Evolutionary conservation across 2,888 invertebrate genomes (phyloP), one percentile per base, ranked within the genome.

Genomic region (Chironomus tentans): DNA sequence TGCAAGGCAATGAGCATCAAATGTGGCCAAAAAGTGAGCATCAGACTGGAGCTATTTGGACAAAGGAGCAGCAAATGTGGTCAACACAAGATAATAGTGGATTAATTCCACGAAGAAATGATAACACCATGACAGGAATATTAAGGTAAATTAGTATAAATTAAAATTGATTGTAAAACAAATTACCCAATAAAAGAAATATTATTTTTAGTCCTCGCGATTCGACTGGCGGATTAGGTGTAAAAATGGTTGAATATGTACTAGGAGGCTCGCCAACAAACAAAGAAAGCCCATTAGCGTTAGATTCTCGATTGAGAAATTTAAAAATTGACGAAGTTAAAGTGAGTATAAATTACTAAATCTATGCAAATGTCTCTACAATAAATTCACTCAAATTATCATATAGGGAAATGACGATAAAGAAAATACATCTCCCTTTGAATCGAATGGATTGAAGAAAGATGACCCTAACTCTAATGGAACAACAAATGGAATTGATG

Each of bases 211-310:
- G 93, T 69, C 94, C 95, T 68, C 88, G 94, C 78, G 94, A 96
- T 83, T 94, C 96, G 79, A 94, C 94, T 78, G 89, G 91, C 78
- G 95, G 95, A 68, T 89, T 97, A 79, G 96, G 95, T 79, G 95
- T 97, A 79, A 97, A 97, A 87, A 98, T 98, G 96, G 98, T 97
- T 76, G 98, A 98, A 85, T 98, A 97, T 84, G 97, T 98, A 77
- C 88, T 98, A 80, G 94, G 97, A 79, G 94, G 93, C 78, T 95
- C 94, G 78, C 95, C 95, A 22, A 95, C 95, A 79, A 87, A 88
- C 80, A 91, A 91, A 83, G 91, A 91, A 80, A 83, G 84, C 77
- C 85, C 85, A 79, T 82, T 87, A 78, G 84, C 84, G 7, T 81
- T 91, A 77, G 91, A 91, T 80, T 88, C 88, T 70, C 85, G 91